Evolutionary conservation across 2,113 vertebrate species (phyloP).

Genomic region (Podocnemis expansa): DNA sequence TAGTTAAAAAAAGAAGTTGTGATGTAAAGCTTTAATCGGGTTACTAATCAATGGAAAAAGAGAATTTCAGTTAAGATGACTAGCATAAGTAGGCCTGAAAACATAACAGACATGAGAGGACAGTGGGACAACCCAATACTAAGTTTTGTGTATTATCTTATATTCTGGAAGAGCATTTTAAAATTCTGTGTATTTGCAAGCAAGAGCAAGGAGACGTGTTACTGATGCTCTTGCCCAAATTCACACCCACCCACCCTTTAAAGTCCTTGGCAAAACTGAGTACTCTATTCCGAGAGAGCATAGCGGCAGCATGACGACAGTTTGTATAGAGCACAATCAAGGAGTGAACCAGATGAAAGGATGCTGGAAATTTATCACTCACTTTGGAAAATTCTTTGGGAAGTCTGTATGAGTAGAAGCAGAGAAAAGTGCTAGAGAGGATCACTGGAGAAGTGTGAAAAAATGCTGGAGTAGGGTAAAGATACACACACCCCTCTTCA

Average conservation of each 20-base stretch:
- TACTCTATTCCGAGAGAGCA: background rate
- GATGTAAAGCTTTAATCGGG: background rate
- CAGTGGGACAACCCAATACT: accelerated
- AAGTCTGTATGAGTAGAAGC: background rate
- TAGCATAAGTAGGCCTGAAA: background rate
- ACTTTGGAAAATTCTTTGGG: background rate
- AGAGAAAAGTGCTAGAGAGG: background rate
- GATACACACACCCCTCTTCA: background rate
- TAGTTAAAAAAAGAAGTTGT: constrained; percentile 13
- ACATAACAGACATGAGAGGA: background rate
- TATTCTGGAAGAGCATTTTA: background rate
- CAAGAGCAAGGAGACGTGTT: background rate
- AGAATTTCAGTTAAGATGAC: background rate
- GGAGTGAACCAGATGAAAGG: background rate
- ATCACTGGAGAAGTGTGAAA: background rate
- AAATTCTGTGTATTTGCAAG: background rate
- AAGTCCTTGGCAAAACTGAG: background rate
- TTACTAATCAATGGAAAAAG: background rate
- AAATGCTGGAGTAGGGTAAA: background rate
- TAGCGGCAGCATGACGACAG: background rate
- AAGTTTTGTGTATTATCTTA: background rate
- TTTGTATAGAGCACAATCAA: background rate
- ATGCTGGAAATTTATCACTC: background rate
- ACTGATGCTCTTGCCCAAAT: background rate
- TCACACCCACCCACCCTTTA: background rate